Percentiles rank a stretch among this genome's conserved stretches.
These are phyloP conservation scores for Amorpha juglandis DNA, from an alignment of 2,888 invertebrate genomes.

Conservation along the genomic window DNA sequence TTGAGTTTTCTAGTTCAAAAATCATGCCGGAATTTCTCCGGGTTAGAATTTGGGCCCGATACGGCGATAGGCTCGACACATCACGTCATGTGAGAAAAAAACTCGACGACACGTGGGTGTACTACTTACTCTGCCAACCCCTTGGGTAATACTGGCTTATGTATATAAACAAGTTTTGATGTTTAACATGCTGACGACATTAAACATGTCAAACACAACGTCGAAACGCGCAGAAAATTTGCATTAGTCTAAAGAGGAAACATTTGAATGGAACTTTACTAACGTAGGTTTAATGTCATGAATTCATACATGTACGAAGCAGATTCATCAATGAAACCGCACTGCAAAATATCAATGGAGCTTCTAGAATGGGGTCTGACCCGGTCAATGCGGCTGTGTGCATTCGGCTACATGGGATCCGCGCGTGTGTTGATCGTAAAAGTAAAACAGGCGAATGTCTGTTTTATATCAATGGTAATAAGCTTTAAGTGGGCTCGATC, in stretches of 20 bases:
- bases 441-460: slow-evolving; percentile 39
- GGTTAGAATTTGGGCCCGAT: too few species aligned
- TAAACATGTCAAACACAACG: slow-evolving; percentile 3
- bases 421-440: slow-evolving; percentile 47
- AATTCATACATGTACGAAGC: slow-evolving; percentile 41
- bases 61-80: too few species aligned
- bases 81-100: too few species aligned
- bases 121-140: too few species aligned
- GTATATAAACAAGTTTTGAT: too few species aligned
- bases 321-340: slow-evolving; percentile 74
- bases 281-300: slow-evolving; percentile 27
- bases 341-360: slow-evolving; percentile 79
- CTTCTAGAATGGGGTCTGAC: slow-evolving; percentile 74
- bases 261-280: slow-evolving; percentile 18
- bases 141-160: too few species aligned
- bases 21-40: too few species aligned
- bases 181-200: not conserved
- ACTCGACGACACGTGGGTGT: too few species aligned
- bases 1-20: too few species aligned
- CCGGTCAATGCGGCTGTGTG: slow-evolving; percentile 71
- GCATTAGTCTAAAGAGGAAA: slow-evolving; percentile 8
- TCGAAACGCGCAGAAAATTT: not conserved
- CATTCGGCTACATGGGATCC: slow-evolving; percentile 41
- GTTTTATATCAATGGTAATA: slow-evolving; percentile 36
- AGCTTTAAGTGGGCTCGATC: slow-evolving; percentile 27